These are phyloP conservation scores for Poecilia latipinna DNA, from an alignment of 2,113 vertebrate species.

Conservation along the genomic window DNA sequence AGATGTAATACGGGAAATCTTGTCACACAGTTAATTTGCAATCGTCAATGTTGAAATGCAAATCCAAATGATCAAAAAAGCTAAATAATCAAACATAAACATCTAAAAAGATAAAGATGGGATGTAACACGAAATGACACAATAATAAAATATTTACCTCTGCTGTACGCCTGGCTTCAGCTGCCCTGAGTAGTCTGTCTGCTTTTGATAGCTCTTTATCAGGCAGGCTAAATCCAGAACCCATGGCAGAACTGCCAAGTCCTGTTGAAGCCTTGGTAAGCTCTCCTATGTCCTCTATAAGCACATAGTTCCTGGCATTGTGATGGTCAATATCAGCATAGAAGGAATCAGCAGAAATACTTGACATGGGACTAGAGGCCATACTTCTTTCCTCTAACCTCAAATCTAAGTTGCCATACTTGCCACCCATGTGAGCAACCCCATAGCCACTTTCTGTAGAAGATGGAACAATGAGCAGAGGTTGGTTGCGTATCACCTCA, in stretches of 20 bases:
- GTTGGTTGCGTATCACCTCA: conserved; percentile 94
- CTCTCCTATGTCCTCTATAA: conserved; percentile 97
- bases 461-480: conserved; percentile 91
- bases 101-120: neutral
- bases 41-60: neutral
- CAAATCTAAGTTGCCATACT: conserved; percentile 92
- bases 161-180: conserved; percentile 88
- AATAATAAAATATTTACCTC: conserved; percentile 81
- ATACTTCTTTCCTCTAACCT: conserved; percentile 94
- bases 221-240: conserved; percentile 90
- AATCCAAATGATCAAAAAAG: neutral
- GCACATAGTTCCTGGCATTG: conserved; percentile 90
- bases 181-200: conserved; percentile 89
- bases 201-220: conserved; percentile 95
- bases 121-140: neutral
- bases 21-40: neutral
- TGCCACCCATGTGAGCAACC: conserved; percentile 89
- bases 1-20: neutral
- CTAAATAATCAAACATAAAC: neutral
- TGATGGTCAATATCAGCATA: conserved; percentile 97
- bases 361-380: conserved; percentile 96
- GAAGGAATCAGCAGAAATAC: conserved; percentile 96
- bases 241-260: conserved; percentile 82
- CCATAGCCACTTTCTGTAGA: conserved; percentile 90
- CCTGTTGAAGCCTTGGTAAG: conserved; percentile 90